Evolutionary conservation across 1,140 invertebrate genomes (phyloP).

Genomic region (Ooceraea biroi): DNA sequence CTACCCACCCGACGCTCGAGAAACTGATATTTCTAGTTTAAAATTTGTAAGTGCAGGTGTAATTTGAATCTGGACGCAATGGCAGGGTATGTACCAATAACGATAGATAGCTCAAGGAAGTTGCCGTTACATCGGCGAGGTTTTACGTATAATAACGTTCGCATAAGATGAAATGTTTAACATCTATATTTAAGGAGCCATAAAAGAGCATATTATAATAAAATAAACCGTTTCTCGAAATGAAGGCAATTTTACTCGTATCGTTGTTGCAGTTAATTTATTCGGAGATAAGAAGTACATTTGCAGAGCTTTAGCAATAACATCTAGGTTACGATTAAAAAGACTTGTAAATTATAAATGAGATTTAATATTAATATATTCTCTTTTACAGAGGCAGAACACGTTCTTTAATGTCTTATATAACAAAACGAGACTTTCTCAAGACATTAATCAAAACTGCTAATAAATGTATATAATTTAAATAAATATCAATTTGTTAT

Average conservation of each 20-base stretch:
- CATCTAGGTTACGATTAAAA: neutral
- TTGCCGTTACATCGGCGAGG: neutral
- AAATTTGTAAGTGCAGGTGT: neutral
- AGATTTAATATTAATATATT: constrained; percentile 8
- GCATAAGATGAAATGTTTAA: neutral
- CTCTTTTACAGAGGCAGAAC: neutral
- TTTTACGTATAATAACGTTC: neutral
- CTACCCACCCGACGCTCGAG: neutral
- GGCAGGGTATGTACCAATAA: neutral
- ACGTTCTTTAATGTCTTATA: neutral
- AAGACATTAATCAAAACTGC: constrained; percentile 25
- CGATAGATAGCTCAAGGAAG: neutral
- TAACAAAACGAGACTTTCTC: neutral
- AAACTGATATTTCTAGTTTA: constrained; percentile 36
- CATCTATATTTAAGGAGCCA: neutral
- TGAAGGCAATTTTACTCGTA: neutral
- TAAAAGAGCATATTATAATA: neutral
- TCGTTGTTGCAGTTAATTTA: neutral
- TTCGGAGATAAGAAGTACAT: constrained; percentile 5
- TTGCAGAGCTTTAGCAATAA: constrained; percentile 9
- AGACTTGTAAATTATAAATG: constrained; percentile 13
- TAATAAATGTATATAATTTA: no score
- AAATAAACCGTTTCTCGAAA: neutral
- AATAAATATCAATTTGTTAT: constrained; percentile 26
- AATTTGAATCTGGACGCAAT: neutral